Percentiles rank a stretch among this genome's conserved stretches.
phyloP scores from a whole-genome alignment of 2,888 invertebrate species.

The Acleris literana region DNA sequence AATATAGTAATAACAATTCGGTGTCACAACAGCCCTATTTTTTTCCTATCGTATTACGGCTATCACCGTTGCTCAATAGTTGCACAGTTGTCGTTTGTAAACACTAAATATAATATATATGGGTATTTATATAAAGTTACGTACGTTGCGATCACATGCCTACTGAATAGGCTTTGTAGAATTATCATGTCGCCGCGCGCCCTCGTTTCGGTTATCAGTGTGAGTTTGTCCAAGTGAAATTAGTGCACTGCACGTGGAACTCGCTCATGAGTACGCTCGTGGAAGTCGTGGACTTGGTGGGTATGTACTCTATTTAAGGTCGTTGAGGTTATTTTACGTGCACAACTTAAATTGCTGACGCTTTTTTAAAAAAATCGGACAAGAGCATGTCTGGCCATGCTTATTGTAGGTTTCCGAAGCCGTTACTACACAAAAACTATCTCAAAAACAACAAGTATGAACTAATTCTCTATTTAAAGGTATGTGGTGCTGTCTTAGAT shows the following conservation, averaged over 20 bases:
- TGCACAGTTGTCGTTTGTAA: constrained; percentile 39
- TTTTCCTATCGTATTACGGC: constrained; percentile 45
- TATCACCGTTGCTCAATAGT: constrained; percentile 53
- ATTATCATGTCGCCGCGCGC: constrained; percentile 55
- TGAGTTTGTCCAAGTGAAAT: constrained; percentile 56
- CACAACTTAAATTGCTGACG: not conserved
- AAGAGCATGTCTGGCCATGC: too few species aligned
- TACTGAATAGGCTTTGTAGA: constrained; percentile 45
- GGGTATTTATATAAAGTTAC: constrained; percentile 43
- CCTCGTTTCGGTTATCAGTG: constrained; percentile 54
- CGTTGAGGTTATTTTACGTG: constrained; percentile 1
- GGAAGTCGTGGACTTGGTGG: constrained; percentile 32
- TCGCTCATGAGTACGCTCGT: constrained; percentile 18
- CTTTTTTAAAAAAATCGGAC: too few species aligned
- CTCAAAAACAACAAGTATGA: too few species aligned
- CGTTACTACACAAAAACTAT: too few species aligned
- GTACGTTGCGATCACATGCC: constrained; percentile 38
- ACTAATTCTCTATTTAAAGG: too few species aligned
- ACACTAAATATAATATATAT: constrained; percentile 21
- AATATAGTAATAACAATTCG: constrained; percentile 15
- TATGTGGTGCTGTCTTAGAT: too few species aligned
- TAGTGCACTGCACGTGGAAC: constrained; percentile 35
- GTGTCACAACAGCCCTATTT: constrained; percentile 39
- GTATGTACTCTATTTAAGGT: constrained; percentile 33
- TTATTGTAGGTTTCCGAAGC: too few species aligned